Percentiles rank a stretch among this genome's conserved stretches.
These are phyloP conservation scores for Colistium nudipinnis DNA, from an alignment of 2,113 vertebrate species.

Conservation along the genomic window DNA sequence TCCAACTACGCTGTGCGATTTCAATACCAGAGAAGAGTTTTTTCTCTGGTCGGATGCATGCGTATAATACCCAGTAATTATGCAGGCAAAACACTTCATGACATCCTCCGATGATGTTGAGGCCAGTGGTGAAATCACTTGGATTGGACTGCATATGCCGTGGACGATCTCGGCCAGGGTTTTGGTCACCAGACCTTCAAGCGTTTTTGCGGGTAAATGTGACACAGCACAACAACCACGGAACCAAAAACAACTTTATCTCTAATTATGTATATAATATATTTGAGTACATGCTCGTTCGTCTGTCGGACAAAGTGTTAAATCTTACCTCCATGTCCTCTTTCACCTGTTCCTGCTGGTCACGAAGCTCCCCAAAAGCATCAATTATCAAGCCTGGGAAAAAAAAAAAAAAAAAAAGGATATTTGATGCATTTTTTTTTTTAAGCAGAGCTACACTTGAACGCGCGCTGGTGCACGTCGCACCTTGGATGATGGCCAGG, in stretches of 20 bases:
- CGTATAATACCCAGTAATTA: background rate
- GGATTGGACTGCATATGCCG: too few species aligned
- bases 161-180: too few species aligned
- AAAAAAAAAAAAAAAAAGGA: background rate
- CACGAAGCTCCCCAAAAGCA: slow-evolving; percentile 78
- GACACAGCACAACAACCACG: background rate
- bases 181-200: too few species aligned
- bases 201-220: too few species aligned
- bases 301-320: background rate
- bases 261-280: too few species aligned
- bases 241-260: too few species aligned
- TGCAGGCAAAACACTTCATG: slow-evolving; percentile 11
- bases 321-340: slow-evolving; percentile 76
- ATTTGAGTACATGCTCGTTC: too few species aligned
- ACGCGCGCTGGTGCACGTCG: slow-evolving; percentile 12
- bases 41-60: slow-evolving; percentile 5
- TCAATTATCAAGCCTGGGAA: slow-evolving; percentile 76
- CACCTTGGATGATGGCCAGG: slow-evolving; percentile 97
- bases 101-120: slow-evolving; percentile 19
- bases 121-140: background rate
- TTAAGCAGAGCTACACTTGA: background rate
- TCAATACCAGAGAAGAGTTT: slow-evolving; percentile 10
- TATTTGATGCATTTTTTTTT: background rate
- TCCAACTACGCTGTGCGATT: background rate
- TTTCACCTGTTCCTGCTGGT: slow-evolving; percentile 80